phyloP scores from a whole-genome alignment of 2,797 vertebrate genomes.

The Cyprinella venusta region DNA sequence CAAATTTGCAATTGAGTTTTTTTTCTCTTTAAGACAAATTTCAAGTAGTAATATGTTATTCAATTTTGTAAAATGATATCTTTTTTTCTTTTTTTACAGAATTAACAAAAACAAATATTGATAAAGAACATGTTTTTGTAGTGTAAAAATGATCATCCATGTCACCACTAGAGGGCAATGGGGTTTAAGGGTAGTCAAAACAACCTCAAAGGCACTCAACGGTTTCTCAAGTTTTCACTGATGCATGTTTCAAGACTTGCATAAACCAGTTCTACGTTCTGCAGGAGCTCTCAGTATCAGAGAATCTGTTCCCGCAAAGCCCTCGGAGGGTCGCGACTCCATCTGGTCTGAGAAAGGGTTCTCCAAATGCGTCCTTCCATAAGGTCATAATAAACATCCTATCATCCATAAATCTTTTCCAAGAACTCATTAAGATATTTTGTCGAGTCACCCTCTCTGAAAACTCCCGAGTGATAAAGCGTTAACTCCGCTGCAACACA shows the following conservation, averaged over 20 bases:
- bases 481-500: constrained; percentile 29
- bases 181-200: constrained; percentile 14
- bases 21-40: background rate
- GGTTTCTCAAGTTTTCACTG: constrained; percentile 39
- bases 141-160: background rate
- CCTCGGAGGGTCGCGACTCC: constrained; percentile 25
- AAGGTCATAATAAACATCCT: constrained; percentile 31
- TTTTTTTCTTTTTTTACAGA: background rate
- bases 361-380: constrained; percentile 41
- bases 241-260: constrained; percentile 48
- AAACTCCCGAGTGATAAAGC: constrained; percentile 22
- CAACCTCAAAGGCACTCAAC: background rate
- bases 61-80: no score
- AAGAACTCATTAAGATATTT: constrained; percentile 35
- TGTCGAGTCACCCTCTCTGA: constrained; percentile 26
- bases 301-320: constrained; percentile 31
- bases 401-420: constrained; percentile 34
- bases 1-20: background rate
- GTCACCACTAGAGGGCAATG: constrained; percentile 55
- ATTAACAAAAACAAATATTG: background rate
- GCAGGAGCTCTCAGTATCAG: background rate
- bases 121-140: background rate
- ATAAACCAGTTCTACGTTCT: constrained; percentile 38
- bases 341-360: constrained; percentile 38
- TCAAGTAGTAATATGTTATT: background rate